Evolutionary conservation across 2,797 vertebrate species (phyloP), one percentile per base, ranked within the genome.

Genomic region (Pipistrellus kuhlii): DNA sequence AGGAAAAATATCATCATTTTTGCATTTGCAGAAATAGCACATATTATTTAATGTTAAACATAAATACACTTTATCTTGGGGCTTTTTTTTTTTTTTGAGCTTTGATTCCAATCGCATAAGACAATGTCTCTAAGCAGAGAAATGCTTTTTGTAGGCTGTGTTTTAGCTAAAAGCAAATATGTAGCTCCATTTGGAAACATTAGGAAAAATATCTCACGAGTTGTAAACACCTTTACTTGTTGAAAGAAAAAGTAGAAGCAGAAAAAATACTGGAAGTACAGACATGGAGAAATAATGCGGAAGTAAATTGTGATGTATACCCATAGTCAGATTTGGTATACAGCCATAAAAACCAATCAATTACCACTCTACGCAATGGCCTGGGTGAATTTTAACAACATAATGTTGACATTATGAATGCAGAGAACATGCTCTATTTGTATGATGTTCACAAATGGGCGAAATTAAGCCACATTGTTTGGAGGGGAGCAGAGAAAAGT

Each of bases 101-200:
- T 72, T 92, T 94, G 94, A 85, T 66, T 87, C 30, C 2, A 77
- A 21, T 17, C 11, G 0, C 25, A 72, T 8, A 59, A 25, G 10
- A 84, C 15, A 64, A 64, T 69, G 62, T 78, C 57, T 84, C 27
- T 80, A 80, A 92, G 83, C 30, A n/a, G 18, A 87, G 8, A 85
- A 73, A 51, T 21, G 0, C 32, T 44, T 64, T 35, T n/a, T n/a
- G 30, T 62, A 30, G 73, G 51, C 51, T 88, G 15, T 73, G 13
- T 88, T 95, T 81, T 96, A 18, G 30, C 32, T 85, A 41, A 72
- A 46, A 53, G 77, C 30, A 59, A 66, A 35, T 48, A 90, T 46
- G 53, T 11, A 81, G 23, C 53, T 17, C 21, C 38, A 41, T 72
- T 91, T 91, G 62, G 13, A 93, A 89, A 59, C 71, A 77, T 71